A percentile compares a stretch with the other conserved stretches of the same genome.
Conservation (phyloP, 2,888 invertebrate species). For the Rotaria sp. region DNA sequence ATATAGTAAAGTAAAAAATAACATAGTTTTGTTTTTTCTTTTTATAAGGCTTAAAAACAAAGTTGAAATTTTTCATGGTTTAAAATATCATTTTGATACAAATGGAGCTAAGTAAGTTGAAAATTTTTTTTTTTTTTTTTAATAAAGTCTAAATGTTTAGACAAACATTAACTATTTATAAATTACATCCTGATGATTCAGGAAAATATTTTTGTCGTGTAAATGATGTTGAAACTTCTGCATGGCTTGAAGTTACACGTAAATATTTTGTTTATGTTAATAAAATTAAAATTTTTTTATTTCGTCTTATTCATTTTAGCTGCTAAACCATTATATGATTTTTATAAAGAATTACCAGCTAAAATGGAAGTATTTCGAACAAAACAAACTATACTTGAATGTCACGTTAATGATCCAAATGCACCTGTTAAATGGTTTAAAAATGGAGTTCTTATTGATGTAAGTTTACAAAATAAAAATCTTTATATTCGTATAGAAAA, state of each 20-base stretch:
- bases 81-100: constrained; percentile 87
- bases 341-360: constrained; percentile 80
- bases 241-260: constrained; percentile 86
- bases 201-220: constrained; percentile 94
- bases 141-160: background rate
- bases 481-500: too few relatives aligned
- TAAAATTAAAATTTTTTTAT: background rate
- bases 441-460: constrained; percentile 77
- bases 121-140: background rate
- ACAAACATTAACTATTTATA: constrained; percentile 75
- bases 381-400: constrained; percentile 83
- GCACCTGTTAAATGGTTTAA: constrained; percentile 82
- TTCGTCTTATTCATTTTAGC: constrained; percentile 60
- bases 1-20: background rate
- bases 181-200: constrained; percentile 87
- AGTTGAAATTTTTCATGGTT: constrained; percentile 86
- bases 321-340: constrained; percentile 85
- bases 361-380: constrained; percentile 78
- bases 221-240: constrained; percentile 76
- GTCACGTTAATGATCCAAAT: constrained; percentile 82
- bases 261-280: constrained; percentile 43
- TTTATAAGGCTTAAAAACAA: constrained; percentile 57
- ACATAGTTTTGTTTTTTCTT: background rate
- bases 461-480: constrained; percentile 53
- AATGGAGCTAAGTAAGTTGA: constrained; percentile 70